These are phyloP conservation scores for Hydraecia micacea DNA, from an alignment of 2,888 invertebrate genomes.

Conservation along the genomic window DNA sequence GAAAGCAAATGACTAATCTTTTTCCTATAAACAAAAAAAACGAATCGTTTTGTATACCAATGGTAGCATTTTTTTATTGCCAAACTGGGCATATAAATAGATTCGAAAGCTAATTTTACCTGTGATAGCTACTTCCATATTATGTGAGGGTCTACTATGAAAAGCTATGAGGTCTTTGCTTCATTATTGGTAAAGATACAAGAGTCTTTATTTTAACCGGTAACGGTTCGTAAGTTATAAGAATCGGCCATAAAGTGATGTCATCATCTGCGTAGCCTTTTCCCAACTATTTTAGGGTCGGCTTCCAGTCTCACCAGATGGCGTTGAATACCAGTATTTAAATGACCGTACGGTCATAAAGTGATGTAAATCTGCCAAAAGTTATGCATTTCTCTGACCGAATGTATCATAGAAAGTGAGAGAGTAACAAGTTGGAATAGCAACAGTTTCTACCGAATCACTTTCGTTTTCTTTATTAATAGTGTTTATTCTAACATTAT, in stretches of 20 bases:
- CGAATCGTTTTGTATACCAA: neutral
- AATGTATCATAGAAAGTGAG: conserved; percentile 58
- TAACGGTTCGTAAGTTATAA: neutral
- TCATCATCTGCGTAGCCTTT: neutral
- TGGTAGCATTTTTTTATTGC: too few species aligned
- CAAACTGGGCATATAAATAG: too few species aligned
- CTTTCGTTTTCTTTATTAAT: conserved; percentile 62
- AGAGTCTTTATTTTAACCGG: neutral
- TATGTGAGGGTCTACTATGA: neutral
- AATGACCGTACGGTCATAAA: neutral
- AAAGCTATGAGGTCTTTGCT: neutral
- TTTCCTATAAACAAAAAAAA: too few species aligned
- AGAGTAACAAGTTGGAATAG: conserved; percentile 38
- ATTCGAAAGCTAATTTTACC: too few species aligned
- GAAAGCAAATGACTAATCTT: neutral
- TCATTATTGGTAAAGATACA: neutral
- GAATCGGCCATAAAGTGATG: neutral
- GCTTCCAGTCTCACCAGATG: neutral
- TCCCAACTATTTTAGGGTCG: neutral
- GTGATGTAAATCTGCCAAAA: conserved; percentile 10
- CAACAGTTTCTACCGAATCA: conserved; percentile 50
- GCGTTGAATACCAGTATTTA: neutral
- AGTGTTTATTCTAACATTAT: conserved; percentile 35
- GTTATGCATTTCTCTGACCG: conserved; percentile 31
- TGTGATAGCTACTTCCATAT: neutral